Evolutionary conservation across 2,797 vertebrate genomes (phyloP).

Genomic region (Acanthopagrus latus): DNA sequence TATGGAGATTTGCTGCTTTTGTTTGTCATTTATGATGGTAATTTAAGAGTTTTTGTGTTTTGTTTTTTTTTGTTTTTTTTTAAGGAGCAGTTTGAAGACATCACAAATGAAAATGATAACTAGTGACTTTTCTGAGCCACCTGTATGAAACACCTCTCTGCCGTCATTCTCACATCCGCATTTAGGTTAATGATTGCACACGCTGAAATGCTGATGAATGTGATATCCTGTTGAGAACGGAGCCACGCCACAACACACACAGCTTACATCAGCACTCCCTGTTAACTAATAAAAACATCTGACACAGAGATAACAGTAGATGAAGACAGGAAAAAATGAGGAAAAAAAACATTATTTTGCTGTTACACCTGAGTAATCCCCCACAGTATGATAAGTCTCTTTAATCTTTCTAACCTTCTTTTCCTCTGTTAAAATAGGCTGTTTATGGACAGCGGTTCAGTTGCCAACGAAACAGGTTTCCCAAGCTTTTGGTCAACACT

Average conservation of each 20-base stretch:
- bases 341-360: neutral
- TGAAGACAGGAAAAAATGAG: neutral
- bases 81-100: no score
- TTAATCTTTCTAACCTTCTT: constrained; percentile 15
- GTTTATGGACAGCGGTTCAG: constrained; percentile 28
- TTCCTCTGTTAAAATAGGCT: constrained; percentile 29
- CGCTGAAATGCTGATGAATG: constrained; percentile 66
- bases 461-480: constrained; percentile 64
- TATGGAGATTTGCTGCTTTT: no score
- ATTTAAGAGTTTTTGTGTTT: no score
- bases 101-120: no score
- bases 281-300: constrained; percentile 30
- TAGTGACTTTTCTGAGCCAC: no score
- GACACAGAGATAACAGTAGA: neutral
- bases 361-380: neutral
- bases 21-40: no score
- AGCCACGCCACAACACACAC: constrained; percentile 39
- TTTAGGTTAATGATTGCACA: constrained; percentile 72
- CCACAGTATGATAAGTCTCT: neutral
- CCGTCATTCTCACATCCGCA: constrained; percentile 41
- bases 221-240: constrained; percentile 59
- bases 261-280: constrained; percentile 64
- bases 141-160: neutral
- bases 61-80: no score
- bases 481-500: constrained; percentile 25